Evolutionary conservation across 2,888 invertebrate genomes (phyloP).

Genomic region (Busseola fusca): DNA sequence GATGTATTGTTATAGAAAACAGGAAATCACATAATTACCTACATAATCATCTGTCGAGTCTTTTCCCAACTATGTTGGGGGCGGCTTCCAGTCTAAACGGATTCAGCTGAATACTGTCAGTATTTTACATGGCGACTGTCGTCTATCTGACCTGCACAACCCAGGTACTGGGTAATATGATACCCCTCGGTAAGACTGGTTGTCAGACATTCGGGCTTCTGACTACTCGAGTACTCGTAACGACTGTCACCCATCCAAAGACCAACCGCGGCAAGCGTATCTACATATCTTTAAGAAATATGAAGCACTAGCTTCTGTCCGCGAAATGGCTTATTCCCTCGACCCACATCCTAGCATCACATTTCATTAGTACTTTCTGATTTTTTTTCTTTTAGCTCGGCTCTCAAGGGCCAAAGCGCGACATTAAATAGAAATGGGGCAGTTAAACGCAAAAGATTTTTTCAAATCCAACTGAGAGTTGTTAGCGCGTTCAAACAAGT

Average conservation of each 20-base stretch:
- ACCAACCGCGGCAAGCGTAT: neutral
- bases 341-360: too few relatives aligned
- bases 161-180: too few relatives aligned
- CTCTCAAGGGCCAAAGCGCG: neutral
- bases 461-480: neutral
- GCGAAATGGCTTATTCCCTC: neutral
- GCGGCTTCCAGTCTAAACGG: too few relatives aligned
- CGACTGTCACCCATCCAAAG: too few relatives aligned
- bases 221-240: too few relatives aligned
- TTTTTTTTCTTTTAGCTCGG: neutral
- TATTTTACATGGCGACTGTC: too few relatives aligned
- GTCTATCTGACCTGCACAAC: too few relatives aligned
- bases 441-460: neutral
- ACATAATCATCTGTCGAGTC: too few relatives aligned
- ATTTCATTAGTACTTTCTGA: neutral
- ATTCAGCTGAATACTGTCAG: too few relatives aligned
- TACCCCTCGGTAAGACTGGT: too few relatives aligned
- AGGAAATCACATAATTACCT: neutral
- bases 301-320: neutral
- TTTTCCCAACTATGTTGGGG: too few relatives aligned
- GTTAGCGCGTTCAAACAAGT: neutral
- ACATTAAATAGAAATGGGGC: neutral
- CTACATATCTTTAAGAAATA: neutral
- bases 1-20: constrained; percentile 21
- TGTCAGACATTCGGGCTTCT: too few relatives aligned